Base-by-base conservation (phyloP, 2,888 invertebrate species). In the Patella depressa region DNA sequence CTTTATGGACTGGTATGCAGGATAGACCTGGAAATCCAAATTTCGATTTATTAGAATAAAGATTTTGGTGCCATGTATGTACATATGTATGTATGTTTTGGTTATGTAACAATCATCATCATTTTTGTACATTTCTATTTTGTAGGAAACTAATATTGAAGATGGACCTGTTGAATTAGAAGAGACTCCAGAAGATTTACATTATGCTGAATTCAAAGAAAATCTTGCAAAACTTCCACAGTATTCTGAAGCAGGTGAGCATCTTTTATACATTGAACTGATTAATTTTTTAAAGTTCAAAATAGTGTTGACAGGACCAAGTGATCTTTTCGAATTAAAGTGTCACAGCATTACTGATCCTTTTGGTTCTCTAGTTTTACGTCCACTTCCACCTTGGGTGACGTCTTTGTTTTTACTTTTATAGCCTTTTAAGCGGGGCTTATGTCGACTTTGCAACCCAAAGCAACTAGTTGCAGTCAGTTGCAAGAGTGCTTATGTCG, bases 191-290 rank as follows among this genome's bases (percentile, higher is more conserved):
- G 79, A 79, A 75, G 79, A 79, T 73, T 75, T 65, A 34, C 74
- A 82, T 5, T 86, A 86, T 74, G 82, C 79, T n/a, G 80, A 83
- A 75, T 74, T 86, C 59, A 85, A 85, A 73, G 83, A 86, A 72
- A 81, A 83, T 11, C 77, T 85, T 29, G 71, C 77, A 29, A 82
- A 84, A 73, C 80, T 86, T 71, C 84, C 83, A 24, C 82, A 81
- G 45, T 85, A 83, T 78, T 80, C 84, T 4, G 81, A 83, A 73
- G 70, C 70, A 11, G 79, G 79, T 79, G 24, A 70, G 59, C 15
- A 14, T 7, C 45, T 45, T 45, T 45, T 7, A 45, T 45, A 45
- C 5, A 34, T 5, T 34, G 34, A 4, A 4, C 9, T 45, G 45
- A 45, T 45, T 7, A 45, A 45, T 45, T 45, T 45, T 45, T 9